Evolutionary conservation across 92 coral and sea anemone genomes (phyloP).

Genomic region (Umimayanthus chanpuru): DNA sequence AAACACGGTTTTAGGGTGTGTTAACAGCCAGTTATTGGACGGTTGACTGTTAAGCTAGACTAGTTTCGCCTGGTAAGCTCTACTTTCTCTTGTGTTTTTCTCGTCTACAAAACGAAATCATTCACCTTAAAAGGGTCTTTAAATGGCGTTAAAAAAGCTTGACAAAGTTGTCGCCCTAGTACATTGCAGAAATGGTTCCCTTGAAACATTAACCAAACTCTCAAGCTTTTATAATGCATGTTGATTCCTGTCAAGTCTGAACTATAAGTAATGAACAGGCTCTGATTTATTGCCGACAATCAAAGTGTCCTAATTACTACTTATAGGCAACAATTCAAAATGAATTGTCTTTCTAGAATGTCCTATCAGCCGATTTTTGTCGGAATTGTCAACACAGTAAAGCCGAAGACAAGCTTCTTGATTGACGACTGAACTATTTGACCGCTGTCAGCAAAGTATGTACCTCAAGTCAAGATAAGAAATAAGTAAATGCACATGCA

Average conservation of each 20-base stretch:
- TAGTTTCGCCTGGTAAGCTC: too few species aligned
- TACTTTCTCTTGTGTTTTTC: too few species aligned
- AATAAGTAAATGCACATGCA: not conserved
- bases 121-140: too few species aligned
- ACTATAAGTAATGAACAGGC: not conserved
- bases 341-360: slow-evolving; percentile 1
- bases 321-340: not conserved
- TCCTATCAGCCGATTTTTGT: slow-evolving; percentile 1
- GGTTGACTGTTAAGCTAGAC: too few species aligned
- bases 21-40: too few species aligned
- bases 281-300: not conserved
- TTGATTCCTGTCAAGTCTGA: not conserved
- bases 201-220: not conserved
- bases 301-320: not conserved
- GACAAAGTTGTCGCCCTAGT: too few species aligned
- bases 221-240: too few species aligned
- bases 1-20: too few species aligned
- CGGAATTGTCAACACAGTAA: not conserved
- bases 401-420: not conserved
- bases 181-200: not conserved
- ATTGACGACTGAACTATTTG: not conserved
- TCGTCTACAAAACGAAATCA: too few species aligned
- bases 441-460: not conserved
- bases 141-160: too few species aligned
- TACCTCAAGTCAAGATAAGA: not conserved